Conservation (phyloP, 2,888 invertebrate genomes). For the Dilophus febrilis region DNA sequence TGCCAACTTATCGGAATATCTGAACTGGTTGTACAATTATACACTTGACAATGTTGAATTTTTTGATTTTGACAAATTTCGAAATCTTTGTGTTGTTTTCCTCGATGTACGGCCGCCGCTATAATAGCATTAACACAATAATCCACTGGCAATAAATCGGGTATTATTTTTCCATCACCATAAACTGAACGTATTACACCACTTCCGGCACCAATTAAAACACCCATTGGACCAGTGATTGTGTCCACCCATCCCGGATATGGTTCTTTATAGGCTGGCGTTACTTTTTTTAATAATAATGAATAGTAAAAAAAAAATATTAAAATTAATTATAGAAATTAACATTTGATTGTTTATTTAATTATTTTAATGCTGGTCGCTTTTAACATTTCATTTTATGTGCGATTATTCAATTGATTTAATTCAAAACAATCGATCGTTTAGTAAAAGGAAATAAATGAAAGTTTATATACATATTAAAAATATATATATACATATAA, state of each 20-base stretch:
- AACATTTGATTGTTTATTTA: too few species aligned
- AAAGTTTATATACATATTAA: too few species aligned
- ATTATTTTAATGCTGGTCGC: too few species aligned
- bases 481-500: too few species aligned
- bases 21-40: too few species aligned
- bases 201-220: constrained; percentile 66
- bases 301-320: too few species aligned
- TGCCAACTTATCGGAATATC: constrained; percentile 12
- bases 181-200: constrained; percentile 82
- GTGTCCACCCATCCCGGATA: constrained; percentile 86
- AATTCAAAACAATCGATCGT: too few species aligned
- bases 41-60: background rate
- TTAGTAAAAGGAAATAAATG: too few species aligned
- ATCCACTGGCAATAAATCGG: constrained; percentile 67
- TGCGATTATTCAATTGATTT: too few species aligned
- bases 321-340: too few species aligned
- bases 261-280: constrained; percentile 73
- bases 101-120: constrained; percentile 18
- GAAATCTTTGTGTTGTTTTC: constrained; percentile 28
- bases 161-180: constrained; percentile 58
- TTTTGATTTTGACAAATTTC: constrained; percentile 38
- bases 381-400: too few species aligned
- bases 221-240: constrained; percentile 79
- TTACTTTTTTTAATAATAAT: too few species aligned
- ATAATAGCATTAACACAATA: constrained; percentile 63